Evolutionary conservation across 1,140 invertebrate genomes (phyloP).

Genomic region (Ips nitidus): DNA sequence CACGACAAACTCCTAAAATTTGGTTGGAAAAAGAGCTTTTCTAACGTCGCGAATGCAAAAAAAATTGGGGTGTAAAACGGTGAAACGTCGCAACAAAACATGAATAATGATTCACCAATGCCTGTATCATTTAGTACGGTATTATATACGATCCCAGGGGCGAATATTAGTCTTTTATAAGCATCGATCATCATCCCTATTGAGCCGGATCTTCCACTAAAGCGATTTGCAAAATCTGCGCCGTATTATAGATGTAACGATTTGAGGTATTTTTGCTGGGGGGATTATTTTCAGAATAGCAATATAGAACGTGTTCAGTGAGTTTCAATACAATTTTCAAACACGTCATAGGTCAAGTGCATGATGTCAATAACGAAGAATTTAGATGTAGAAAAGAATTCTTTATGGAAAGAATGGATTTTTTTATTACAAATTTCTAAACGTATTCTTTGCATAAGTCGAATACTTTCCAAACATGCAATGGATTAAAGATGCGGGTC

Average conservation of each 20-base stretch:
- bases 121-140: slow-evolving; percentile 19
- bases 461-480: too few species aligned
- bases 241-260: neutral
- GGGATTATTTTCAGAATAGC: neutral
- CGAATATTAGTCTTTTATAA: slow-evolving; percentile 21
- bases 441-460: too few species aligned
- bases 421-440: too few species aligned
- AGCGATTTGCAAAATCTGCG: too few species aligned
- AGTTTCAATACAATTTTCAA: neutral
- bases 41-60: too few species aligned
- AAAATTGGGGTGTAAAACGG: too few species aligned
- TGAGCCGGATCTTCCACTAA: neutral
- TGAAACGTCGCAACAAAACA: slow-evolving; percentile 13
- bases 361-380: too few species aligned
- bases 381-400: too few species aligned
- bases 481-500: too few species aligned
- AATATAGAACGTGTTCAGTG: neutral
- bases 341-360: neutral
- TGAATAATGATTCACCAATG: slow-evolving; percentile 26
- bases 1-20: too few species aligned
- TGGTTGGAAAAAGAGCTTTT: too few species aligned
- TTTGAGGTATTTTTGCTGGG: neutral
- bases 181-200: slow-evolving; percentile 24
- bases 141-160: slow-evolving; percentile 18
- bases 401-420: too few species aligned